phyloP scores from a whole-genome alignment of 2,888 invertebrate genomes.

The Charanyca ferruginea region DNA sequence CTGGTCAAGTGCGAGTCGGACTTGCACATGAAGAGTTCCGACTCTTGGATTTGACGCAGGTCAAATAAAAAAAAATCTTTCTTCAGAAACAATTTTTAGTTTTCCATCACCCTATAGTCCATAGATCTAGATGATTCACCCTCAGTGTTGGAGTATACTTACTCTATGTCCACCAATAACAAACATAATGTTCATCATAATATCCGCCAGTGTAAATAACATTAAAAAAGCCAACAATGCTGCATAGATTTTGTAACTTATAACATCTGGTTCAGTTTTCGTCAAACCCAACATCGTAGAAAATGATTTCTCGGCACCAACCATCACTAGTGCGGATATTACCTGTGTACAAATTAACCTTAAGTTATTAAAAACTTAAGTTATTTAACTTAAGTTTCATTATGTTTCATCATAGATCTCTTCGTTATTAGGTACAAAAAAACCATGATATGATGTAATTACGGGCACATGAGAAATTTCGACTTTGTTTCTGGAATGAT shows the following conservation, averaged over 20 bases:
- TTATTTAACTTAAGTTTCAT: not conserved
- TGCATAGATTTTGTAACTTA: conserved; percentile 37
- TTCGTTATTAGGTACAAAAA: no score
- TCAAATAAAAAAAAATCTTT: no score
- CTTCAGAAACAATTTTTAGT: no score
- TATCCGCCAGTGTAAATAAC: conserved; percentile 38
- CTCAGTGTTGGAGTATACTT: conserved; percentile 5
- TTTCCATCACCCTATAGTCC: no score
- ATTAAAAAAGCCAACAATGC: conserved; percentile 32
- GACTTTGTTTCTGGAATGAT: no score
- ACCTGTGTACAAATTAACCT: conserved; percentile 25
- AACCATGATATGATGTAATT: no score
- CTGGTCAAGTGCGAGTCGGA: no score
- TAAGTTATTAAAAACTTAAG: no score
- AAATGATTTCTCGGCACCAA: conserved; percentile 40
- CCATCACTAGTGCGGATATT: conserved; percentile 37
- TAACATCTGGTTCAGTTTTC: conserved; percentile 41
- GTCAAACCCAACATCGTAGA: conserved; percentile 26
- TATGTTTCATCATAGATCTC: not conserved
- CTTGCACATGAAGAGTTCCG: no score
- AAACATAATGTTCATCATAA: conserved; percentile 41
- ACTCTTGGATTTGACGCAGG: no score
- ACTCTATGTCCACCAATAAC: conserved; percentile 45
- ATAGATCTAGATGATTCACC: no score
- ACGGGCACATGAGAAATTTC: no score